Base-by-base conservation (phyloP, 2,113 vertebrate genomes). In the Proteles cristata region DNA sequence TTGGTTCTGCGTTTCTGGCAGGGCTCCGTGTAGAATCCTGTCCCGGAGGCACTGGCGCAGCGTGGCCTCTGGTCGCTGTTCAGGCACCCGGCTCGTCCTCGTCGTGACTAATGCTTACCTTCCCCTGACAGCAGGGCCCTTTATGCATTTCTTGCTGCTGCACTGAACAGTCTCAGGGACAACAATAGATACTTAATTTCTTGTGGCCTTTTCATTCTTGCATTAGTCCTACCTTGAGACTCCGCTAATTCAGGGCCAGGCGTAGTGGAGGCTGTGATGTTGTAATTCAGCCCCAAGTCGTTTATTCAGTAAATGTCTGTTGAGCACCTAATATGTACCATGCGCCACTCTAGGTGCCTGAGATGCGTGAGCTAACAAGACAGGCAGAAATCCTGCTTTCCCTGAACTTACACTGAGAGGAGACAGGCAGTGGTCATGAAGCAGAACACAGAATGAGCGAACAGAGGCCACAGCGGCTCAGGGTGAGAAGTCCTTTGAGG, bases 381-480 rank as follows among this genome's bases (percentile, higher is more conserved):
- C 33, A 8, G 31, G 19, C 53, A n/a, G 6, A 21, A 23, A 63
- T 35, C 10, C 16, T 9, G 55, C 87, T 58, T 19, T n/a, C 25
- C 1, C 7, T 15, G 15, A 45, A 55, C 73, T 17, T 19, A 1
- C 4, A 0, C 3, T 25, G 15, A n/a, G 33, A 6, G 7, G 17
- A n/a, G 63, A 4, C 0, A 4, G 55, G 39, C 45, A 28, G 12
- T 21, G 10, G 19, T 33, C 11, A 7, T 10, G 7, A 19, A 15
- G 9, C 19, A 0, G 9, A 21, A 1, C 12, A 2, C 0, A 1
- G 14, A 12, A 16, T 5, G 58, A 14, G 7, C 1, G 12, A 33
- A 28, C 31, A n/a, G 11, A 26, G 9, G 2, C n/a, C 11, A 3
- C 10, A 0, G 88, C 2, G 1, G 35, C 16, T 58, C 84, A 25